Evolutionary conservation across 2,113 vertebrate genomes (phyloP).

Genomic region (Chloebia gouldiae): DNA sequence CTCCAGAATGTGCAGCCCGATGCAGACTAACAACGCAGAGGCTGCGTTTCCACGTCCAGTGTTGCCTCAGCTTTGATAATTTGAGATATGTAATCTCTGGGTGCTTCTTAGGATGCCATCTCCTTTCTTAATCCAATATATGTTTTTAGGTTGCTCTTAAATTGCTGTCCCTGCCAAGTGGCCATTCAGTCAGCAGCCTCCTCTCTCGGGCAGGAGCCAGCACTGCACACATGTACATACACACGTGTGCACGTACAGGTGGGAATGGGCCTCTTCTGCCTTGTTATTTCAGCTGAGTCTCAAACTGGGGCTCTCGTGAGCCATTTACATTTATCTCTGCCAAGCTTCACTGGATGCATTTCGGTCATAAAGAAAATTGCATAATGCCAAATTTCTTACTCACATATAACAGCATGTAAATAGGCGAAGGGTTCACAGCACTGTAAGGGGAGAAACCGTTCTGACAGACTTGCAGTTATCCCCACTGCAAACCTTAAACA

Average conservation of each 20-base stretch:
- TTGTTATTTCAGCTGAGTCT: slow-evolving; percentile 12
- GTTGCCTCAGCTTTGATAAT: background rate
- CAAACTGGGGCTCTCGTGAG: background rate
- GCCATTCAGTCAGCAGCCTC: background rate
- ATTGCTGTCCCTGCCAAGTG: background rate
- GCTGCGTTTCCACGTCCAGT: background rate
- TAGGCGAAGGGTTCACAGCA: background rate
- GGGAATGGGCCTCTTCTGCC: background rate
- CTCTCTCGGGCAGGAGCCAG: background rate
- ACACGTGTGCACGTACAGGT: rapidly evolving
- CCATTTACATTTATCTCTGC: background rate
- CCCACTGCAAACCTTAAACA: background rate
- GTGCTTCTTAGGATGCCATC: background rate
- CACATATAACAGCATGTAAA: background rate
- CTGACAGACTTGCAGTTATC: background rate
- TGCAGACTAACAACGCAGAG: background rate
- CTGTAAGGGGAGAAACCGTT: background rate
- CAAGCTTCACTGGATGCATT: background rate
- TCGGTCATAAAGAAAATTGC: background rate
- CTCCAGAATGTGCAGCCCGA: background rate
- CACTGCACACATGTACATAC: background rate
- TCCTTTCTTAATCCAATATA: background rate
- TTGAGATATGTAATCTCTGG: background rate
- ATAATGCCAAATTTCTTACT: background rate
- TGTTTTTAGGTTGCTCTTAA: background rate